A percentile compares a stretch with the other conserved stretches of the same genome.
Conservation (phyloP, 2,888 invertebrate species). For the Dryobota labecula region DNA sequence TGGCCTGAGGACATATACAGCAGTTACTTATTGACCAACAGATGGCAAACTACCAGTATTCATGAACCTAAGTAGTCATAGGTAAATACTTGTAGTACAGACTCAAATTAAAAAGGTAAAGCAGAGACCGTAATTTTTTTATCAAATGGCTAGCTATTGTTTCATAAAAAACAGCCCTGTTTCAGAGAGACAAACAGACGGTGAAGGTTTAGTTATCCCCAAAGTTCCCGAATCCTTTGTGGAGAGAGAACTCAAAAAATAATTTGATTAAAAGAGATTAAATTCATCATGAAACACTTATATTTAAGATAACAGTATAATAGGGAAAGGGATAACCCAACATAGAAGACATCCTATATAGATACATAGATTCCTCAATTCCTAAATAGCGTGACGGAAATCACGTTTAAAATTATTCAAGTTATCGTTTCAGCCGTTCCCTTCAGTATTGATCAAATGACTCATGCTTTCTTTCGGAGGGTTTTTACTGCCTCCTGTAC, state of each 20-base stretch:
- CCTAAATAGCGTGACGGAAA: neutral
- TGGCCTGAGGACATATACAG: constrained; percentile 41
- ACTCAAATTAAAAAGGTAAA: neutral
- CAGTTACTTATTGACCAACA: constrained; percentile 27
- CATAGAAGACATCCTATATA: neutral
- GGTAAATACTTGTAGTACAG: neutral
- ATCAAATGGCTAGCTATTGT: neutral
- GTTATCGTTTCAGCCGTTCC: neutral
- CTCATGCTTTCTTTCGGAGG: constrained; percentile 13
- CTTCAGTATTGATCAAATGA: constrained; percentile 37
- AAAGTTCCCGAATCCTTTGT: neutral
- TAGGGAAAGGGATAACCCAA: neutral
- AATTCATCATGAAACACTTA: neutral
- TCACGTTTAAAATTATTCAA: neutral
- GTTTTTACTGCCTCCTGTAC: constrained; percentile 10
- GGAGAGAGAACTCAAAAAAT: neutral
- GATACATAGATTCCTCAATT: constrained; percentile 1
- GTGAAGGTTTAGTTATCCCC: too few species aligned
- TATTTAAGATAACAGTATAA: neutral
- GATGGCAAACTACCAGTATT: constrained; percentile 27
- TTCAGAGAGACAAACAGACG: neutral
- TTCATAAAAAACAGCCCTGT: too few species aligned
- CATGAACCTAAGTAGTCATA: neutral
- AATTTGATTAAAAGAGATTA: too few species aligned
- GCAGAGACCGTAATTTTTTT: neutral